Evolutionary conservation across 2,888 invertebrate genomes (phyloP).

Genomic region (Tuberolachnus salignus): DNA sequence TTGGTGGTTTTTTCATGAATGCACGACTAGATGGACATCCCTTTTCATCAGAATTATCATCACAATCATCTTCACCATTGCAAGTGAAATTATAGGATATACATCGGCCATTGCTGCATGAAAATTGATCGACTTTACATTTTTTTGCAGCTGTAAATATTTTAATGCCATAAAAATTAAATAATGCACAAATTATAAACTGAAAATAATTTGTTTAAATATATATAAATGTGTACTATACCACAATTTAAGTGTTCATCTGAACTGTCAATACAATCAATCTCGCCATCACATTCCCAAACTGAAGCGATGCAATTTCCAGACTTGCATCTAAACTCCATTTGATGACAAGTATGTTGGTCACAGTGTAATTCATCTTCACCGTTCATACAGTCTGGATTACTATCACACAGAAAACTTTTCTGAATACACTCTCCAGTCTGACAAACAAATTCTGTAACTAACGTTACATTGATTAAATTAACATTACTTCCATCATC

Average conservation of each 20-base stretch:
- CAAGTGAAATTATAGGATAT: conserved; percentile 64
- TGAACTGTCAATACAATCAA: conserved; percentile 62
- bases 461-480: conserved; percentile 59
- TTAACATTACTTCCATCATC: conserved; percentile 60
- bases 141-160: conserved; percentile 25
- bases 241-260: conserved; percentile 65
- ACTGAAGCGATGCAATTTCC: conserved; percentile 63
- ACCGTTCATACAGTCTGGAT: conserved; percentile 71
- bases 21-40: conserved; percentile 44
- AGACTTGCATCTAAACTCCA: conserved; percentile 60
- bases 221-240: conserved; percentile 54
- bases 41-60: conserved; percentile 57
- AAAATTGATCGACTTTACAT: conserved; percentile 61
- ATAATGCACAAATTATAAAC: too few relatives aligned
- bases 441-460: conserved; percentile 69
- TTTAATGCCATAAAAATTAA: background rate
- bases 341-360: conserved; percentile 39
- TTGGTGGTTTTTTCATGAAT: conserved; percentile 5
- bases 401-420: conserved; percentile 65
- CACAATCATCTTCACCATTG: conserved; percentile 61
- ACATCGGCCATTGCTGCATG: conserved; percentile 67
- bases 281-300: conserved; percentile 64
- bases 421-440: conserved; percentile 73
- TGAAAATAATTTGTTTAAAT: background rate
- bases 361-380: conserved; percentile 62